Conservation (phyloP, 2,113 vertebrate species). For the Picathartes gymnocephalus region DNA sequence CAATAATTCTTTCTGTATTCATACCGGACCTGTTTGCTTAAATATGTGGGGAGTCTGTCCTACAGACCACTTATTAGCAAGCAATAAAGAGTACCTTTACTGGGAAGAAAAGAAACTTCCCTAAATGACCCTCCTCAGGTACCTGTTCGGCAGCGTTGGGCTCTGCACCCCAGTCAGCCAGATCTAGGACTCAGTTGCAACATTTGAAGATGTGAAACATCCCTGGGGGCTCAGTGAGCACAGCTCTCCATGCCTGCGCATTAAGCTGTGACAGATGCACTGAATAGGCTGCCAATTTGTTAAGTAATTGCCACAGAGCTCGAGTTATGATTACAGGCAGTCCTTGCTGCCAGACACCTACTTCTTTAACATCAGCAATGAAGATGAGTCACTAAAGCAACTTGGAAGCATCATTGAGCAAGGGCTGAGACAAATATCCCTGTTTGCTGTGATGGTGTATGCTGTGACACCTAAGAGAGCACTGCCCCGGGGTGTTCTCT, state of each 20-base stretch:
- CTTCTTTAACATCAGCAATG: background rate
- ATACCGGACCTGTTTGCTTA: background rate
- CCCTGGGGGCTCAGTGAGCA: background rate
- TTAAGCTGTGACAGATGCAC: background rate
- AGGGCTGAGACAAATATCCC: background rate
- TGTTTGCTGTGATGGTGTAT: background rate
- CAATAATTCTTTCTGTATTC: background rate
- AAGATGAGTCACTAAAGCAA: slow-evolving; percentile 4
- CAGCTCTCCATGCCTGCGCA: background rate
- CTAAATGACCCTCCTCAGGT: background rate
- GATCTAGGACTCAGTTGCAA: background rate
- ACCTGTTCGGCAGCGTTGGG: background rate
- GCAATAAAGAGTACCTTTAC: background rate
- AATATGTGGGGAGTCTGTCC: background rate
- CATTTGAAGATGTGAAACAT: background rate
- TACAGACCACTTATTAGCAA: background rate
- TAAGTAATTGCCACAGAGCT: background rate
- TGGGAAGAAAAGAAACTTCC: background rate
- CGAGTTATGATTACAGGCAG: background rate
- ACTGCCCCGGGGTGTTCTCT: background rate
- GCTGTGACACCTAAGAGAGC: background rate
- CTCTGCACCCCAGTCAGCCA: background rate
- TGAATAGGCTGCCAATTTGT: background rate
- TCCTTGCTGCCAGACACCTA: background rate
- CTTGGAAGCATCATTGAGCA: background rate